phyloP scores from a whole-genome alignment of 2,797 vertebrate genomes.

The Spinus pinus region DNA sequence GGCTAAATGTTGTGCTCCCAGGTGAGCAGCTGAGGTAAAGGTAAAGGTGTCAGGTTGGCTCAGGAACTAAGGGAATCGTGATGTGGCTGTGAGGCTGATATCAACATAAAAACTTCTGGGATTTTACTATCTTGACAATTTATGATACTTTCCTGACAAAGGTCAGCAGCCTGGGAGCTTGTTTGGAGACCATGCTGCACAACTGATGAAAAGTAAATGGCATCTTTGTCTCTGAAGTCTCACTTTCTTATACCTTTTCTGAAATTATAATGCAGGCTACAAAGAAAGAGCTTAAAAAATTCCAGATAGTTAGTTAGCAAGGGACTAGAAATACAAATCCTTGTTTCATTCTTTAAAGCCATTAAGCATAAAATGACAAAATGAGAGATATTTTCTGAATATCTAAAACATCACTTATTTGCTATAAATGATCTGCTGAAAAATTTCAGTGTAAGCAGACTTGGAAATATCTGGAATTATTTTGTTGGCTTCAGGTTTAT shows the following conservation, averaged over 20 bases:
- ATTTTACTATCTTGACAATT: conserved; percentile 40
- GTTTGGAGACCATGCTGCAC: not conserved
- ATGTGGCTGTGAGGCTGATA: not conserved
- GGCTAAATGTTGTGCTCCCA: not conserved
- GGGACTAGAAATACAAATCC: not conserved
- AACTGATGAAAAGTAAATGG: not conserved
- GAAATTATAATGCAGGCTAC: not conserved
- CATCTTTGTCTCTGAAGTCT: not conserved
- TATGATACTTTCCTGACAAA: not conserved
- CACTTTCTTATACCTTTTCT: not conserved
- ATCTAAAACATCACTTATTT: not conserved
- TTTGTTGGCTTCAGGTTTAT: not conserved
- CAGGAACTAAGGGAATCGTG: not conserved
- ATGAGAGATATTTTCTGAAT: not conserved
- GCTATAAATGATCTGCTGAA: not conserved
- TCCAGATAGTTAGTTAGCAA: not conserved
- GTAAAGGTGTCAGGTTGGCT: not conserved
- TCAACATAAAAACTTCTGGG: not conserved
- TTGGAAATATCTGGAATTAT: not conserved
- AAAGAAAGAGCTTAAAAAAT: not conserved
- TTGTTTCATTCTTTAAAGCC: not conserved
- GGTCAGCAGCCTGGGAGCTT: not conserved
- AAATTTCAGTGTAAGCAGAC: not conserved
- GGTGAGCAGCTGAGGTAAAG: not conserved
- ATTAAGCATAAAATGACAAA: not conserved